phyloP scores from a whole-genome alignment of 2,113 vertebrate genomes.

The Gallinago media region DNA sequence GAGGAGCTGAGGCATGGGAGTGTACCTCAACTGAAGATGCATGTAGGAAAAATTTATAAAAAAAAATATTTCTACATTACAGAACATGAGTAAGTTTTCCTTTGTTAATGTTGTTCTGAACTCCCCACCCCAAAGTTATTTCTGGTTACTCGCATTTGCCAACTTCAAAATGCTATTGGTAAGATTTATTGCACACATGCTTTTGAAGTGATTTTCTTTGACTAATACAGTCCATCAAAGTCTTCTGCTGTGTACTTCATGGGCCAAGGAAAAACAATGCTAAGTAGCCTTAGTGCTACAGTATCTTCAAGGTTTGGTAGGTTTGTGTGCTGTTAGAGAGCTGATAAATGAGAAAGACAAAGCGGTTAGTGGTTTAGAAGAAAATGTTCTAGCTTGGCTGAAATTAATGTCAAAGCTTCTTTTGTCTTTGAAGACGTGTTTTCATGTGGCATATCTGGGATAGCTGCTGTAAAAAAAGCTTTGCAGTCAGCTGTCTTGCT shows the following conservation, averaged over 20 bases:
- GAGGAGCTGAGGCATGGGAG: background rate
- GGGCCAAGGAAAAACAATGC: background rate
- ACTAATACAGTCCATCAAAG: background rate
- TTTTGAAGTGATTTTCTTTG: background rate
- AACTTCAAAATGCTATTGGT: background rate
- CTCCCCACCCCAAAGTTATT: background rate
- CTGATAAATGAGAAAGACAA: background rate
- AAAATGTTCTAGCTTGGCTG: slow-evolving; percentile 8
- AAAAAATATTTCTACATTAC: background rate
- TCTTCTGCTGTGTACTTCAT: background rate
- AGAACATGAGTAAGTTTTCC: background rate
- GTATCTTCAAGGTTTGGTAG: background rate
- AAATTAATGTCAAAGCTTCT: background rate
- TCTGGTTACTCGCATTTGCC: background rate
- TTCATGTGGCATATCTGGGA: slow-evolving; percentile 30
- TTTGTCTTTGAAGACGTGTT: background rate
- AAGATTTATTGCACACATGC: background rate
- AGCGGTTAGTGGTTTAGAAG: background rate
- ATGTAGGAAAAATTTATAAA: background rate
- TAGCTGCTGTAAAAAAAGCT: background rate
- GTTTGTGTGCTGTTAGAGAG: background rate
- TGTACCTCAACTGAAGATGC: background rate
- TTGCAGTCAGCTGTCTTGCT: background rate
- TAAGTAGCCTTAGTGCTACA: background rate
- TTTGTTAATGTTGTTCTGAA: background rate